Evolutionary conservation across 2,888 invertebrate genomes (phyloP).

Genomic region (Eurois occulta): DNA sequence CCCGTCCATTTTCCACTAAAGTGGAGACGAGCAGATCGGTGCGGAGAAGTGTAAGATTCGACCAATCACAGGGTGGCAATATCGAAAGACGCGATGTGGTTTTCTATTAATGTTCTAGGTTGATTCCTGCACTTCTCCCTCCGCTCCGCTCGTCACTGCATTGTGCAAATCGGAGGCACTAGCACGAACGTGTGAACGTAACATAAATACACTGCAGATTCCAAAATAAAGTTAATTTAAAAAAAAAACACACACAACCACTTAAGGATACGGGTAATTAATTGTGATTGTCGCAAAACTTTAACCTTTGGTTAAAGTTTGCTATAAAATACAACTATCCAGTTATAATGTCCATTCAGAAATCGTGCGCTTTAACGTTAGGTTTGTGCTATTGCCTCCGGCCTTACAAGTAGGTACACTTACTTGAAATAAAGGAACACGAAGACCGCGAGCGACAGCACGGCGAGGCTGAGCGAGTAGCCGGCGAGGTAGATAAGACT

Average conservation of each 20-base stretch:
- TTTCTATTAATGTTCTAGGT: not conserved
- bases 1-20: not conserved
- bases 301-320: no score
- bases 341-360: no score
- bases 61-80: not conserved
- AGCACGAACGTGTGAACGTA: no score
- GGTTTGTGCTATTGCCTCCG: no score
- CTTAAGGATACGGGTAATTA: no score
- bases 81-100: not conserved
- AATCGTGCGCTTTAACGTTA: no score
- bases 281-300: no score
- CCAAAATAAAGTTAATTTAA: no score
- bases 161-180: not conserved
- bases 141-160: not conserved
- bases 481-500: slow-evolving; percentile 96
- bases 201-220: no score
- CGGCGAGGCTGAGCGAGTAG: slow-evolving; percentile 95
- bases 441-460: slow-evolving; percentile 94
- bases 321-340: no score
- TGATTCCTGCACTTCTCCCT: not conserved
- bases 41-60: not conserved
- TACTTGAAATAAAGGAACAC: slow-evolving; percentile 98
- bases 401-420: slow-evolving; percentile 80
- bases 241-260: no score
- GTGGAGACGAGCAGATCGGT: not conserved